These are phyloP conservation scores for Steinernema feltiae DNA, from an alignment of 1,140 invertebrate genomes.

Conservation along the genomic window DNA sequence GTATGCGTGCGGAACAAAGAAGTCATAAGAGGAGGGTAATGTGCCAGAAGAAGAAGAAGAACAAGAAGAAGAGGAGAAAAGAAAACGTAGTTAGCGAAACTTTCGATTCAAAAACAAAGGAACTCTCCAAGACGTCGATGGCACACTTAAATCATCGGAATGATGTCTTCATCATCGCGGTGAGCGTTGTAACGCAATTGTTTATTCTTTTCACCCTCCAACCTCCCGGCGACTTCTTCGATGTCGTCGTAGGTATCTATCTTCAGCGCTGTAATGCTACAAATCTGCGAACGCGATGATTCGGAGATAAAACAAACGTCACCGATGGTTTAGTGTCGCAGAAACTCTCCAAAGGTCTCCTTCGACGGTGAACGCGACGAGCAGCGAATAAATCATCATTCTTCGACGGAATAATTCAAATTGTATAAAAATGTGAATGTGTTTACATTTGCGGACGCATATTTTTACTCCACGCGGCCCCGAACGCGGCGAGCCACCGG, in stretches of 20 bases:
- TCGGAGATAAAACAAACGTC: no score
- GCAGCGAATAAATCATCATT: background rate
- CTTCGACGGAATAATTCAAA: constrained; percentile 2
- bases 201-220: background rate
- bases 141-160: background rate
- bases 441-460: background rate
- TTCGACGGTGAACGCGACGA: background rate
- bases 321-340: no score
- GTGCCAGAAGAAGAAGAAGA: no score
- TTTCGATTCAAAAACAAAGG: background rate
- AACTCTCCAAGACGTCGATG: background rate
- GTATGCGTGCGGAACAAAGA: no score
- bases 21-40: background rate
- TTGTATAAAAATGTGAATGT: constrained; percentile 12
- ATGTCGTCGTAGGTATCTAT: background rate
- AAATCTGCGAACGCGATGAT: background rate
- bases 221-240: background rate
- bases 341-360: background rate
- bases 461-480: background rate
- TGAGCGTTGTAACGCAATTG: constrained; percentile 1
- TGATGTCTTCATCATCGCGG: background rate
- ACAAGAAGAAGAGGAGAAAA: no score
- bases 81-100: background rate
- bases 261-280: background rate
- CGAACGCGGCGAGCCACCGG: background rate